phyloP scores from a whole-genome alignment of 2,113 vertebrate genomes.

The Anarrhichthys ocellatus region DNA sequence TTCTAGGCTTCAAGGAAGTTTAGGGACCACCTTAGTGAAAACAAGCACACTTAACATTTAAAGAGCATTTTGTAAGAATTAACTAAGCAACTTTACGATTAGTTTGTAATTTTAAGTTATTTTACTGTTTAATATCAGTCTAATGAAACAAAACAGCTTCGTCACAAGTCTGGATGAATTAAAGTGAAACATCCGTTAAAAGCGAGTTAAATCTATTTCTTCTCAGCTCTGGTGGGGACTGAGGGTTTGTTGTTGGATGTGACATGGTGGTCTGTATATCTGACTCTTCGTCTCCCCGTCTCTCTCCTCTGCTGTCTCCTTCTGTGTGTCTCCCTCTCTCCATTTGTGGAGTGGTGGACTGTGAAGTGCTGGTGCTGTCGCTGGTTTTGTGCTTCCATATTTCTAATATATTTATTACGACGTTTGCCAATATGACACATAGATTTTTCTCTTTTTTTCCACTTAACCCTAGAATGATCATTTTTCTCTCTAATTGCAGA shows the following conservation, averaged over 20 bases:
- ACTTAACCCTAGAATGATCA: conserved; percentile 11
- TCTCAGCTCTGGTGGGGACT: conserved; percentile 58
- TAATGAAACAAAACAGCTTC: neutral
- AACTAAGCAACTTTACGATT: neutral
- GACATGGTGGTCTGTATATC: conserved; percentile 79
- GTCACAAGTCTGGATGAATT: neutral
- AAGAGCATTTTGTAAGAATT: neutral
- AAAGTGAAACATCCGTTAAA: neutral
- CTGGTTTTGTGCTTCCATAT: conserved; percentile 65
- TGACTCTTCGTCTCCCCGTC: conserved; percentile 73
- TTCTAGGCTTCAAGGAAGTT: neutral
- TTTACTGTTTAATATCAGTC: neutral
- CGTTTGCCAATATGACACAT: conserved; percentile 2
- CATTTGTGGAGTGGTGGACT: conserved; percentile 80
- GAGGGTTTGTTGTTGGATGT: conserved; percentile 77
- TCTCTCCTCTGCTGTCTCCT: conserved; percentile 74
- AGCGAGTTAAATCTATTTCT: conserved; percentile 56
- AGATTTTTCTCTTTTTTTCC: neutral
- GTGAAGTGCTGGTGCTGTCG: conserved; percentile 67
- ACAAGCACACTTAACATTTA: neutral
- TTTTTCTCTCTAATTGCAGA: conserved; percentile 83
- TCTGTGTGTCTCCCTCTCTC: conserved; percentile 81
- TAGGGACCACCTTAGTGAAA: neutral
- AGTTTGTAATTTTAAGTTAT: neutral
- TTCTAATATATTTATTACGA: conserved; percentile 33